Evolutionary conservation across 1,140 invertebrate genomes (phyloP).

Genomic region (Papilio helenus): DNA sequence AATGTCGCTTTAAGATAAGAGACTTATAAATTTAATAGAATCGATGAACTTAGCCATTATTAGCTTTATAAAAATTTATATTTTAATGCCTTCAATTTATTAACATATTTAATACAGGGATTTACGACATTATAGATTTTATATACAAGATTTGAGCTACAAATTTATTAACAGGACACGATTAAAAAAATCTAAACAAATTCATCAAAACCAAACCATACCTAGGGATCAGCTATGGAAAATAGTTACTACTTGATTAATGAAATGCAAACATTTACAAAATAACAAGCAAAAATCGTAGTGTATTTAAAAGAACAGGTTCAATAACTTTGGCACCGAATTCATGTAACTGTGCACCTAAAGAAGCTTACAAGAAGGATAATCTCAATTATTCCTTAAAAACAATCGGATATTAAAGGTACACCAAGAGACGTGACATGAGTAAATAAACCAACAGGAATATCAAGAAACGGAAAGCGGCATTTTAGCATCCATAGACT

Average conservation of each 20-base stretch:
- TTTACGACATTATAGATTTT: not conserved
- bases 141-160: not conserved
- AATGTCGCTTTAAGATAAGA: slow-evolving; percentile 19
- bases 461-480: not conserved
- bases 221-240: not conserved
- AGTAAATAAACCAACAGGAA: not conserved
- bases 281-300: too few species aligned
- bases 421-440: not conserved
- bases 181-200: not conserved
- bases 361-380: too few species aligned
- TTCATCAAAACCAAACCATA: not conserved
- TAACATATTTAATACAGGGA: slow-evolving; percentile 10
- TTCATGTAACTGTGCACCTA: too few species aligned
- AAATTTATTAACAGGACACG: not conserved
- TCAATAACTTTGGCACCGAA: too few species aligned
- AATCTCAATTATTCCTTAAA: too few species aligned
- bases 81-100: slow-evolving; percentile 26
- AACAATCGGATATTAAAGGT: not conserved
- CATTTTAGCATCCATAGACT: not conserved
- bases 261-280: too few species aligned
- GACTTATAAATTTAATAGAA: slow-evolving; percentile 26
- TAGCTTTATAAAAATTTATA: slow-evolving; percentile 16
- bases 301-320: too few species aligned
- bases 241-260: too few species aligned
- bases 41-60: slow-evolving; percentile 34